Conservation (phyloP, 1,140 invertebrate species). For the Lethocerus indicus region DNA sequence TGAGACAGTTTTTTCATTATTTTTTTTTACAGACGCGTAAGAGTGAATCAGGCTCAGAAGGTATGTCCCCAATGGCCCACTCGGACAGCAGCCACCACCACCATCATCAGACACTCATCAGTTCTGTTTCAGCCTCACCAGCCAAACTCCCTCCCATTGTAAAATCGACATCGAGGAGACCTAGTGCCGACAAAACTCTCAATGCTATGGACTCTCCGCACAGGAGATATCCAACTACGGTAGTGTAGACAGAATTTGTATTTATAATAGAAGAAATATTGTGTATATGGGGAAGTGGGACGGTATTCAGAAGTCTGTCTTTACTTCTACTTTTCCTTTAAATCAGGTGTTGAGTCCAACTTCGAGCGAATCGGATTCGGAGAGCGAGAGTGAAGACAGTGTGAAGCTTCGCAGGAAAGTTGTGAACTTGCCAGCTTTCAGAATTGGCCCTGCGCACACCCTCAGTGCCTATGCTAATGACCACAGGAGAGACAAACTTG, state of each 20-base stretch:
- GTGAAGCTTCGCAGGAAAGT: slow-evolving; percentile 16
- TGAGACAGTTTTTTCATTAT: slow-evolving; percentile 9
- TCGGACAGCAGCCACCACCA: slow-evolving; percentile 11
- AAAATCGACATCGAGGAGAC: slow-evolving; percentile 4
- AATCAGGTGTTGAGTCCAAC: slow-evolving; percentile 9
- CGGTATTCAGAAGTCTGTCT: too few relatives aligned
- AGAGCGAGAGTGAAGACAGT: slow-evolving; percentile 10
- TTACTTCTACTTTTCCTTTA: background rate
- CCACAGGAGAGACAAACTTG: slow-evolving; percentile 21
- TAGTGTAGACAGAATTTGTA: too few relatives aligned
- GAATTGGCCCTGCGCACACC: slow-evolving; percentile 29
- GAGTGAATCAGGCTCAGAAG: slow-evolving; percentile 40
- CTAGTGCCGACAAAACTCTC: slow-evolving; percentile 11
- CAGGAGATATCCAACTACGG: slow-evolving; percentile 3
- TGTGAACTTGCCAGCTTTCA: slow-evolving; percentile 25
- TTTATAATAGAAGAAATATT: too few relatives aligned
- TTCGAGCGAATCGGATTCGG: slow-evolving; percentile 3
- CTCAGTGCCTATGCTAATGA: slow-evolving; percentile 9
- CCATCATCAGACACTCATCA: too few relatives aligned
- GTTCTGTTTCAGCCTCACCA: slow-evolving; percentile 6
- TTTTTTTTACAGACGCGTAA: slow-evolving; percentile 27
- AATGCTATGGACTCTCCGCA: slow-evolving; percentile 6
- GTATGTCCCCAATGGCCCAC: slow-evolving; percentile 19
- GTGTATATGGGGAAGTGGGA: too few relatives aligned
- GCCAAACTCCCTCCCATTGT: slow-evolving; percentile 1